phyloP scores from a whole-genome alignment of 2,888 invertebrate genomes.

The Hylaea fasciaria region DNA sequence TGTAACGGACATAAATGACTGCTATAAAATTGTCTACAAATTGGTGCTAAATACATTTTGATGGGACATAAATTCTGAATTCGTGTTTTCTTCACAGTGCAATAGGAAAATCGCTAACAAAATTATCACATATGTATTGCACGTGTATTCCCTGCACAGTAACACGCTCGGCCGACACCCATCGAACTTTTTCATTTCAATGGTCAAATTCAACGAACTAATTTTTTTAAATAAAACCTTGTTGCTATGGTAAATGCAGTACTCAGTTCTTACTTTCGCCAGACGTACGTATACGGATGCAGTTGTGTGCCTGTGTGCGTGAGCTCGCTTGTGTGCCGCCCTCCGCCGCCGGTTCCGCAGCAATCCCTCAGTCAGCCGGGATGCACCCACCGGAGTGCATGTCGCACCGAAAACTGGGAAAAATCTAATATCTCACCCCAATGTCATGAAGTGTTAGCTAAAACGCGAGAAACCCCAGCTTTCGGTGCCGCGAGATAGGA shows the following conservation, averaged over 20 bases:
- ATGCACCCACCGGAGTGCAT: constrained; percentile 53
- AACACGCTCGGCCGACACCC: too few species aligned
- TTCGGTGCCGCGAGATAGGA: constrained; percentile 15
- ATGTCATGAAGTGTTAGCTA: constrained; percentile 10
- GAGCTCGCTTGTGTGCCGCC: constrained; percentile 40
- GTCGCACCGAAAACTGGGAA: constrained; percentile 27
- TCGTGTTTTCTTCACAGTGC: too few species aligned
- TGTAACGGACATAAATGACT: too few species aligned
- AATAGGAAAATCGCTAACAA: too few species aligned
- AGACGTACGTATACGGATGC: constrained; percentile 41
- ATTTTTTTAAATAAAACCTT: constrained; percentile 42
- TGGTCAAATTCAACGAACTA: background rate
- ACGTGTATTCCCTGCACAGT: too few species aligned
- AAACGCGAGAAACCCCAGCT: background rate
- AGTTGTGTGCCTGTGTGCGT: constrained; percentile 34
- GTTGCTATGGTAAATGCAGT: constrained; percentile 55
- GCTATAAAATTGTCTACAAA: too few species aligned
- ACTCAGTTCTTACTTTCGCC: constrained; percentile 51
- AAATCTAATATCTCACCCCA: background rate
- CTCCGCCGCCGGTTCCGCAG: constrained; percentile 38
- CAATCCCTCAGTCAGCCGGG: constrained; percentile 42
- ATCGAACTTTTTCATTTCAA: too few species aligned
- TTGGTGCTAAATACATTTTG: too few species aligned
- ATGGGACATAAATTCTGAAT: too few species aligned
- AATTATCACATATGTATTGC: too few species aligned